These are phyloP conservation scores for Luperina nickerlii DNA, from an alignment of 2,888 invertebrate species.

Conservation along the genomic window DNA sequence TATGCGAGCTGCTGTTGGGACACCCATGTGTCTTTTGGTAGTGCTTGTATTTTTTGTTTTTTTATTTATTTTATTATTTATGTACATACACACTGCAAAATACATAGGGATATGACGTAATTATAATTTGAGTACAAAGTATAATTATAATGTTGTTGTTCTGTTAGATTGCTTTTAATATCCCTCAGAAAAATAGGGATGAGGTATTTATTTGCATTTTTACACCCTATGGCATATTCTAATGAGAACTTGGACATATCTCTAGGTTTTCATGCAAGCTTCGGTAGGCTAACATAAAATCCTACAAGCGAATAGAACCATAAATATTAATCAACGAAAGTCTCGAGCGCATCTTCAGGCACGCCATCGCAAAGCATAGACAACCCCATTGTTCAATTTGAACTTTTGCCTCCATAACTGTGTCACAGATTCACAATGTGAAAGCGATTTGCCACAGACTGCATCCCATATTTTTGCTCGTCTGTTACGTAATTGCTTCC, in stretches of 20 bases:
- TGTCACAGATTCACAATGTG: conserved; percentile 71
- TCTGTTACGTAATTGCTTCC: conserved; percentile 75
- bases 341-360: conserved; percentile 54
- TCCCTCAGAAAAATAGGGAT: neutral
- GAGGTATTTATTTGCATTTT: neutral
- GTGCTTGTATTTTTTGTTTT: neutral
- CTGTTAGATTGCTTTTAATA: neutral
- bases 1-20: conserved; percentile 42
- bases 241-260: neutral
- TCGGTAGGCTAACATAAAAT: neutral
- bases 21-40: conserved; percentile 16
- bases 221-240: neutral
- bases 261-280: neutral
- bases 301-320: conserved; percentile 32
- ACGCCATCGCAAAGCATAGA: conserved; percentile 62
- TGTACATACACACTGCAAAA: too few relatives aligned
- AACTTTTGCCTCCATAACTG: conserved; percentile 67
- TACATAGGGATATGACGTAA: too few relatives aligned
- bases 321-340: conserved; percentile 65
- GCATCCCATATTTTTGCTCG: conserved; percentile 74
- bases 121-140: too few relatives aligned
- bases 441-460: conserved; percentile 73
- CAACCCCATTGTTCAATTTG: conserved; percentile 68
- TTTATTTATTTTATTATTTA: neutral
- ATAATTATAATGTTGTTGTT: neutral